A percentile compares a stretch with the other conserved stretches of the same genome.
These are phyloP conservation scores for Ormia ochracea DNA, from an alignment of 2,888 invertebrate species.

Conservation along the genomic window DNA sequence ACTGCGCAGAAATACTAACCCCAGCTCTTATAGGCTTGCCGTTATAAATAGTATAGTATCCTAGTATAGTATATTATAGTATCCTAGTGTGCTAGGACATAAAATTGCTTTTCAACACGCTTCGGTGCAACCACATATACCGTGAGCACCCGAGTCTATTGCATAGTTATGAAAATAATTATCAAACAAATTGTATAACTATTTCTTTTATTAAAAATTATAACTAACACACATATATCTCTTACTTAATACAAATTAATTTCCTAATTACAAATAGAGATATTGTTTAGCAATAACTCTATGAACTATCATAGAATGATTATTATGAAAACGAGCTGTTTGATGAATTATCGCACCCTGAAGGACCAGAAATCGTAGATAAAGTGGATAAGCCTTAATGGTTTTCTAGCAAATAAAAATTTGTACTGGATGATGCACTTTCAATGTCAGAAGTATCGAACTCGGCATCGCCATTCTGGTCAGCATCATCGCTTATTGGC, in stretches of 20 bases:
- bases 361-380: slow-evolving; percentile 66
- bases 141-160: too few relatives aligned
- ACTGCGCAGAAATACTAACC: too few relatives aligned
- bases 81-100: too few relatives aligned
- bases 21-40: too few relatives aligned
- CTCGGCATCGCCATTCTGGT: background rate
- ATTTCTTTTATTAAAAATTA: slow-evolving; percentile 55
- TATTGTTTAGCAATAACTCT: slow-evolving; percentile 1
- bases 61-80: too few relatives aligned
- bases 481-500: slow-evolving; percentile 9
- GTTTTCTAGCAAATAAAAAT: slow-evolving; percentile 70
- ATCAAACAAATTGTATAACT: too few relatives aligned
- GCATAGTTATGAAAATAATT: too few relatives aligned
- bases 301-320: background rate
- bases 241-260: slow-evolving; percentile 16
- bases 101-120: too few relatives aligned
- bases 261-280: slow-evolving; percentile 23
- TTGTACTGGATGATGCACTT: slow-evolving; percentile 67
- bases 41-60: too few relatives aligned
- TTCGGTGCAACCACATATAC: too few relatives aligned
- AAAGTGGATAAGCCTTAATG: slow-evolving; percentile 70
- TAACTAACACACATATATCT: background rate
- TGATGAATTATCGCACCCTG: background rate
- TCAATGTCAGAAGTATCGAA: slow-evolving; percentile 49
- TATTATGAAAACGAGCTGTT: slow-evolving; percentile 38